These are phyloP conservation scores for Schizothorax lantsangensis DNA, from an alignment of 2,797 vertebrate species.

Conservation along the genomic window DNA sequence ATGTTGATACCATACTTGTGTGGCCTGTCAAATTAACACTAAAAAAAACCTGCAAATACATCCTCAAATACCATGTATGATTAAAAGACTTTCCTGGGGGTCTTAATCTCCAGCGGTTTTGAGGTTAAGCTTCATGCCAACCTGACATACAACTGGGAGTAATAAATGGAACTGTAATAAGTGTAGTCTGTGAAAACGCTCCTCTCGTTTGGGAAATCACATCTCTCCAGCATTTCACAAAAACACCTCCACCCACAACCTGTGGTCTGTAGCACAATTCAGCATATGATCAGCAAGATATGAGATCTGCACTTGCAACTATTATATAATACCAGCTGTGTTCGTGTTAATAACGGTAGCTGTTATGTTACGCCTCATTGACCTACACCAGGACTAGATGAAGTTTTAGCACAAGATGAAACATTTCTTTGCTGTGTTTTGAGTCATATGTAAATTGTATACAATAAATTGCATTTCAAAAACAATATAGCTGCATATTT, in stretches of 20 bases:
- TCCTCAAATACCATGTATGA: conserved; percentile 1
- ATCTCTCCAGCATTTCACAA: neutral
- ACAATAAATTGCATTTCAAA: neutral
- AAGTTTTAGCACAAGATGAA: neutral
- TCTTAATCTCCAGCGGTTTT: neutral
- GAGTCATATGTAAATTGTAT: neutral
- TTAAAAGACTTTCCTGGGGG: neutral
- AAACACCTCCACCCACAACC: conserved; percentile 5
- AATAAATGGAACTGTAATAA: conserved; percentile 21
- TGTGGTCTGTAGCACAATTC: neutral
- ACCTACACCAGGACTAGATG: neutral
- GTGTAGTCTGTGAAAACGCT: neutral
- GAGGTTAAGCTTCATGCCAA: conserved; percentile 5
- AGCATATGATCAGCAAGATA: neutral
- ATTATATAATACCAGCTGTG: conserved; percentile 9
- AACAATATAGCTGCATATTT: neutral
- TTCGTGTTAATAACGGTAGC: neutral
- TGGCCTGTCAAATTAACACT: neutral
- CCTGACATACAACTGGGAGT: neutral
- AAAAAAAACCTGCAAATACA: neutral
- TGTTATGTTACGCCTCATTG: neutral
- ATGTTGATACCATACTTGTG: neutral
- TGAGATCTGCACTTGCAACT: neutral
- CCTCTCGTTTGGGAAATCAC: conserved; percentile 36
- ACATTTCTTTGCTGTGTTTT: neutral